A percentile compares a stretch with the other conserved stretches of the same genome.
Conservation (phyloP, 30 jellyfish, hydroid and myxozoan species). For the Mastigias papua region DNA sequence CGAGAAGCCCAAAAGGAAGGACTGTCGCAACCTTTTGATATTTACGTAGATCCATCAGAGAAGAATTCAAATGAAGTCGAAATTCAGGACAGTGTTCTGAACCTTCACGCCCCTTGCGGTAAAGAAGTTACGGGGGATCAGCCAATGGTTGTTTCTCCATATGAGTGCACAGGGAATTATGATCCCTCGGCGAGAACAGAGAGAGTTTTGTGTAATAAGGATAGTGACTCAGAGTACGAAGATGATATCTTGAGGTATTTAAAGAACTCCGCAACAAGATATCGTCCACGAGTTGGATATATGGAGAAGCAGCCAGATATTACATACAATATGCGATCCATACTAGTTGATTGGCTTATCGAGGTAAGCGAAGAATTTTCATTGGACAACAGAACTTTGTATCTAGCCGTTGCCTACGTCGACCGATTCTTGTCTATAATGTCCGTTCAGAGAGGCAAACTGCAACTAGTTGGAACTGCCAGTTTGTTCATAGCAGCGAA, state of each 20-base stretch:
- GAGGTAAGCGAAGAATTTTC: constrained; percentile 95
- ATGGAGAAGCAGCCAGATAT: constrained; percentile 95
- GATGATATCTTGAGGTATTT: constrained; percentile 53
- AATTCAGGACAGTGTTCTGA: constrained; percentile 29
- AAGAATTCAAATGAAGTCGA: constrained; percentile 6
- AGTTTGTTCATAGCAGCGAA: constrained; percentile 97
- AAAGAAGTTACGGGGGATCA: neutral
- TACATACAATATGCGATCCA: constrained; percentile 87
- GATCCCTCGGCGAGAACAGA: constrained; percentile 10
- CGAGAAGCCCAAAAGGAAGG: neutral
- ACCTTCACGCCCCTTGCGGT: neutral
- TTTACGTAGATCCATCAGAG: constrained; percentile 40
- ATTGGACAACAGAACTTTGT: constrained; percentile 88
- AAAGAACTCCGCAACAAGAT: neutral
- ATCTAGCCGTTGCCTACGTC: constrained; percentile 84
- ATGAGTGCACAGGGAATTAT: constrained; percentile 24
- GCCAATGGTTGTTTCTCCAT: constrained; percentile 69
- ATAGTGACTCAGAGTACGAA: constrained; percentile 55
- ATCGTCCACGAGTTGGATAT: constrained; percentile 75
- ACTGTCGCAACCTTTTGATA: constrained; percentile 6
- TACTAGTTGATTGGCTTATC: constrained; percentile 95
- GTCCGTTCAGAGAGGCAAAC: constrained; percentile 95
- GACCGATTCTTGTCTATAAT: constrained; percentile 91
- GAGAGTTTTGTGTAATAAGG: neutral
- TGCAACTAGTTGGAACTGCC: constrained; percentile 98